A percentile compares a stretch with the other conserved stretches of the same genome.
Conservation (phyloP, 2,113 vertebrate genomes). For the Amphilophus citrinellus region DNA sequence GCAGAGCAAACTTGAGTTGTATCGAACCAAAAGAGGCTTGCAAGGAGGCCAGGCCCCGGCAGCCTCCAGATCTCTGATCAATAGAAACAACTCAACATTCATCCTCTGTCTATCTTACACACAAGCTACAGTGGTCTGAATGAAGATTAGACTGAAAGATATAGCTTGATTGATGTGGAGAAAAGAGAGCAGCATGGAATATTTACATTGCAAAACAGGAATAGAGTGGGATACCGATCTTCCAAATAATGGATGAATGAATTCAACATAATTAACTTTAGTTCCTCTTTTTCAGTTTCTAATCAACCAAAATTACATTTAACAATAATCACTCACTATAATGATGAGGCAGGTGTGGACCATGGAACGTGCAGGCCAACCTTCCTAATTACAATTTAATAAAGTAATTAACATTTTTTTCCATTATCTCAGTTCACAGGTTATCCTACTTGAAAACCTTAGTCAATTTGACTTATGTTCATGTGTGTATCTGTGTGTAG, state of each 20-base stretch:
- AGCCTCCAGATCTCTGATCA: conserved; percentile 73
- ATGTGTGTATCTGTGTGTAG: neutral
- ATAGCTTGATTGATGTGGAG: conserved; percentile 20
- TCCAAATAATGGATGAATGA: neutral
- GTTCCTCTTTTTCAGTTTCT: neutral
- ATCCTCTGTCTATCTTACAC: conserved; percentile 59
- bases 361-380: neutral
- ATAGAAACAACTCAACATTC: conserved; percentile 70
- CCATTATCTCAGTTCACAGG: no score
- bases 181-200: neutral
- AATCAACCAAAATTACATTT: neutral
- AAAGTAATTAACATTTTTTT: neutral
- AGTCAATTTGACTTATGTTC: neutral
- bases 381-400: no score
- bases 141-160: conserved; percentile 34
- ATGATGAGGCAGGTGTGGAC: neutral
- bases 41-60: conserved; percentile 55
- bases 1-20: conserved; percentile 61
- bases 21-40: conserved; percentile 61
- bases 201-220: conserved; percentile 19
- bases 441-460: neutral
- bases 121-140: conserved; percentile 38
- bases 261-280: neutral
- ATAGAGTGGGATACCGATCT: neutral
- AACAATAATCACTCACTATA: neutral